A percentile compares a stretch with the other conserved stretches of the same genome.
Evolutionary conservation across 2,888 invertebrate species (phyloP).

Genomic region (Sarcophaga variegata): DNA sequence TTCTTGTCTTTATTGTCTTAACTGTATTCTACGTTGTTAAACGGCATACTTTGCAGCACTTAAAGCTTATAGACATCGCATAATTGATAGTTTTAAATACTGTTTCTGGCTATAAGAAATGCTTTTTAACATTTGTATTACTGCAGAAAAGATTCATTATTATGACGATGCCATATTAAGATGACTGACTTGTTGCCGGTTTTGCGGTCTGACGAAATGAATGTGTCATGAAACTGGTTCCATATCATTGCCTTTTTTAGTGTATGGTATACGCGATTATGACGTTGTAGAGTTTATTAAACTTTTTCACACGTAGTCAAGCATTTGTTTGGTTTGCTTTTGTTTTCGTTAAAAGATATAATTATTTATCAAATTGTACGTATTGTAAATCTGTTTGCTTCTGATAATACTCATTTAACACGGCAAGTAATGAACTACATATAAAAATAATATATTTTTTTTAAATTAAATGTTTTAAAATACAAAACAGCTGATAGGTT

Average conservation of each 20-base stretch:
- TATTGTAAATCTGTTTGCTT: not conserved
- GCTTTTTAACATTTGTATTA: not conserved
- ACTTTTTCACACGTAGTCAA: conserved; percentile 39
- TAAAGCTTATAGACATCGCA: no score
- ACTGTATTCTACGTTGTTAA: no score
- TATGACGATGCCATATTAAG: not conserved
- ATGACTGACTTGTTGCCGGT: not conserved
- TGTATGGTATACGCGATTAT: conserved; percentile 21
- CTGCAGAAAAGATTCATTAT: not conserved
- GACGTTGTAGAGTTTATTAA: conserved; percentile 61
- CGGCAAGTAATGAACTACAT: not conserved
- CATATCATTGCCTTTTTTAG: conserved; percentile 47
- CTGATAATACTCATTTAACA: not conserved
- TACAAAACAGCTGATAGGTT: conserved; percentile 48
- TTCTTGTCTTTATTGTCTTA: conserved; percentile 3
- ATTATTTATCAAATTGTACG: not conserved
- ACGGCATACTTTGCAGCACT: no score
- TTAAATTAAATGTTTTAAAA: not conserved
- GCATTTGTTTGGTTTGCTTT: conserved; percentile 35
- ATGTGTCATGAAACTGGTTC: conserved; percentile 66
- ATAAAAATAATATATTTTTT: no score
- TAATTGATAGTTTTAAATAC: not conserved
- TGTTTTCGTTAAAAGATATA: not conserved
- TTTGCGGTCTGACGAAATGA: not conserved
- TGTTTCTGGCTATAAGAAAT: not conserved